Evolutionary conservation across 2,888 invertebrate species (phyloP).

Genomic region (Autographa gamma): DNA sequence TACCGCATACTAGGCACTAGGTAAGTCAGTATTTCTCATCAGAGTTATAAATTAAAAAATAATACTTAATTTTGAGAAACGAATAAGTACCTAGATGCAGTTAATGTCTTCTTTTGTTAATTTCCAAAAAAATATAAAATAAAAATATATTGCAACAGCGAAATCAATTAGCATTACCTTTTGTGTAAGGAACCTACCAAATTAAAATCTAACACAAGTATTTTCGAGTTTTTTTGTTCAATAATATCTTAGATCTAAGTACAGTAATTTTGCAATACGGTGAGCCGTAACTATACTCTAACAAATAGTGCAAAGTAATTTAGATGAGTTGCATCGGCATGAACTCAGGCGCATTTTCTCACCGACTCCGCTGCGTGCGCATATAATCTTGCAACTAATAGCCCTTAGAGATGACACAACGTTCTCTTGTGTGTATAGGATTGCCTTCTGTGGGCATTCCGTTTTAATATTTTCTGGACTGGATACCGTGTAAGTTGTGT

Average conservation of each 20-base stretch:
- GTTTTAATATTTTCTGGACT: neutral
- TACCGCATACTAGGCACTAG: no score
- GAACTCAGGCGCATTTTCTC: conserved; percentile 29
- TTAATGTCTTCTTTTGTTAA: no score
- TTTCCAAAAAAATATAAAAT: no score
- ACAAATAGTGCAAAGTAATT: conserved; percentile 5
- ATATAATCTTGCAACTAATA: conserved; percentile 51
- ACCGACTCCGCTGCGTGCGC: conserved; percentile 45
- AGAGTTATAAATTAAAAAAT: no score
- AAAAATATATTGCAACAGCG: no score
- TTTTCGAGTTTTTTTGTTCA: no score
- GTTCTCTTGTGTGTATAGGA: conserved; percentile 34
- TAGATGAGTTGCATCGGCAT: conserved; percentile 2
- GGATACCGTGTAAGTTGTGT: neutral
- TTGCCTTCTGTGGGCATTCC: conserved; percentile 19
- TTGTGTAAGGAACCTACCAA: neutral
- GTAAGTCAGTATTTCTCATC: no score
- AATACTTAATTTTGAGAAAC: no score
- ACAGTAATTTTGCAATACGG: neutral
- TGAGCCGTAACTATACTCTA: neutral
- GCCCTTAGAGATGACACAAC: conserved; percentile 49
- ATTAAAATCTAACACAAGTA: no score
- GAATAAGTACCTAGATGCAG: no score
- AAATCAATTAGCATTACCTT: neutral
- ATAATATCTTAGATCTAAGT: neutral